phyloP scores from a whole-genome alignment of 2,113 vertebrate genomes.

The Gorilla gorilla region DNA sequence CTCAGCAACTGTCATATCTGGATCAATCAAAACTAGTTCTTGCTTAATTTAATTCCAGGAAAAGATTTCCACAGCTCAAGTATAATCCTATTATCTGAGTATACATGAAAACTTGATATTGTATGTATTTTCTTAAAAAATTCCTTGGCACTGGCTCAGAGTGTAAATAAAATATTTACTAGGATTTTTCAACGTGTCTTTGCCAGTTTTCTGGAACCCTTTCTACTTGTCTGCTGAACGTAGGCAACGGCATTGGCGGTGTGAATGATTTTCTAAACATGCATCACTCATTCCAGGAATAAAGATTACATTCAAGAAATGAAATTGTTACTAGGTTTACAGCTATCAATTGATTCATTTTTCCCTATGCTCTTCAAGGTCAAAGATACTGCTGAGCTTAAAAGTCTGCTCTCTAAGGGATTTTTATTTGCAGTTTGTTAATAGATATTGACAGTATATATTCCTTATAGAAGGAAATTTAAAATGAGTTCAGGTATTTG shows the following conservation, averaged over 20 bases:
- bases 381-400: not conserved
- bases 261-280: not conserved
- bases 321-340: slow-evolving; percentile 70
- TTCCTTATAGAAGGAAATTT: not conserved
- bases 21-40: slow-evolving; percentile 17
- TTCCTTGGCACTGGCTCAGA: not conserved
- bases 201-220: slow-evolving; percentile 29
- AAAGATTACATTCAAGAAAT: slow-evolving; percentile 71
- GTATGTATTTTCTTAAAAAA: slow-evolving; percentile 18
- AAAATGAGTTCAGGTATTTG: not conserved
- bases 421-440: not conserved
- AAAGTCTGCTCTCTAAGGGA: not conserved
- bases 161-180: slow-evolving; percentile 63
- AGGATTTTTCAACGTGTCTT: not conserved
- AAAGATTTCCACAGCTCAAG: slow-evolving; percentile 50
- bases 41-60: slow-evolving; percentile 67
- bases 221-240: slow-evolving; percentile 13
- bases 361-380: not conserved
- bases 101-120: slow-evolving; percentile 35
- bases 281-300: slow-evolving; percentile 26
- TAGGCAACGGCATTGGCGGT: slow-evolving; percentile 32
- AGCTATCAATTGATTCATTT: slow-evolving; percentile 50
- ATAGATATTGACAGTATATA: not conserved
- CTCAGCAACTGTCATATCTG: not conserved
- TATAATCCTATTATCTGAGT: slow-evolving; percentile 23